phyloP scores from a whole-genome alignment of 2,113 vertebrate species.

The Vidua macroura region DNA sequence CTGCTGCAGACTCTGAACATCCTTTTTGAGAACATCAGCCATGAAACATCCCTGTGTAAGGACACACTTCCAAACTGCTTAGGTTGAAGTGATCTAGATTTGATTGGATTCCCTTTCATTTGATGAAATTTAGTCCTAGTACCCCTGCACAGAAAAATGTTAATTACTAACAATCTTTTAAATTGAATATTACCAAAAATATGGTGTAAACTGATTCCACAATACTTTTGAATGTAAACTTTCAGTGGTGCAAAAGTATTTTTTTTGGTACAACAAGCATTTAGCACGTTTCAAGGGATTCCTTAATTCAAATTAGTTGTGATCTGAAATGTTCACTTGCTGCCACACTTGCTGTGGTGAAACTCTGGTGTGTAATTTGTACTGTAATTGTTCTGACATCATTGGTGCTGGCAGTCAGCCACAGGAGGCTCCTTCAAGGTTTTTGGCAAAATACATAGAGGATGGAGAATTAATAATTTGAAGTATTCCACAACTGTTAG shows the following conservation, averaged over 20 bases:
- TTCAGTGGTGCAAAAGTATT: background rate
- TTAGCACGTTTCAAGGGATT: background rate
- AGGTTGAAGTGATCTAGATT: background rate
- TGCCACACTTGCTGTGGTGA: background rate
- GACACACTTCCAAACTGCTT: background rate
- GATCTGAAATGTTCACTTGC: background rate
- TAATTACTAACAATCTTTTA: background rate
- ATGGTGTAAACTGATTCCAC: background rate
- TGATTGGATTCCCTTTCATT: background rate
- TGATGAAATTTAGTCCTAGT: background rate
- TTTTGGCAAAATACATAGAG: background rate
- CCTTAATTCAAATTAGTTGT: background rate
- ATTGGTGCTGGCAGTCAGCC: background rate
- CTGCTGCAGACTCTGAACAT: slow-evolving; percentile 98
- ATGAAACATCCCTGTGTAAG: slow-evolving; percentile 98
- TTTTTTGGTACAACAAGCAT: background rate
- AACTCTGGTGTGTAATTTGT: background rate
- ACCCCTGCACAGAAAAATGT: background rate
- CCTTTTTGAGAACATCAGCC: slow-evolving; percentile 98
- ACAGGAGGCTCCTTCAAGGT: background rate
- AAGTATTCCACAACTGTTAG: background rate
- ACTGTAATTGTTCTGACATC: background rate
- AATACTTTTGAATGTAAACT: background rate
- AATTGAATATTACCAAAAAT: background rate
- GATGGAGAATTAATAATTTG: background rate